Conservation (phyloP, 2,888 invertebrate genomes). For the Agelastica alni region DNA sequence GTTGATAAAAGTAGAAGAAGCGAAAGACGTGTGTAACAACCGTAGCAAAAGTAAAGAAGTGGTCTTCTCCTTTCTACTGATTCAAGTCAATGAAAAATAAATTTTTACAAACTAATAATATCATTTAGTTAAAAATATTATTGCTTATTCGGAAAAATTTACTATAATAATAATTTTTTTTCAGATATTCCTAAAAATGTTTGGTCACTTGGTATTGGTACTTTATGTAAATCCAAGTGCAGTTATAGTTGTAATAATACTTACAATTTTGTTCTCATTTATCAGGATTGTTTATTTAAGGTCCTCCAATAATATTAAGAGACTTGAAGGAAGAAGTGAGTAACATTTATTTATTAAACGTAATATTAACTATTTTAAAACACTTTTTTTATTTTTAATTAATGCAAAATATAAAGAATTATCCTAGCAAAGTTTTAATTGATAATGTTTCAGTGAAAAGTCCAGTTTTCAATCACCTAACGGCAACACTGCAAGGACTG, state of each 20-base stretch:
- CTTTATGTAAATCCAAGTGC: constrained; percentile 59
- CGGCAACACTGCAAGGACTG: constrained; percentile 75
- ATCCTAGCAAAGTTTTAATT: no score
- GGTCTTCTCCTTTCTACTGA: no score
- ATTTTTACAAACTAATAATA: no score
- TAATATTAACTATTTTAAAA: background rate
- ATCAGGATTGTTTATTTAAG: constrained; percentile 75
- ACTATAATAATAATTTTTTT: no score
- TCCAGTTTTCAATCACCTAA: constrained; percentile 80
- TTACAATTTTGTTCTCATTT: constrained; percentile 65
- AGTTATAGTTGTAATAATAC: constrained; percentile 57
- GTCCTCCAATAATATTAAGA: constrained; percentile 79
- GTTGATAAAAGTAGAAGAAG: no score
- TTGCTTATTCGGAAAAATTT: no score
- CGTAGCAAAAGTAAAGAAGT: no score
- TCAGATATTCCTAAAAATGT: constrained; percentile 58
- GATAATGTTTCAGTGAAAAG: constrained; percentile 68
- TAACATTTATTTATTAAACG: constrained; percentile 44
- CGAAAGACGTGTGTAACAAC: no score
- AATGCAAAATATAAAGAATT: no score
- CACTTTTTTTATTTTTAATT: no score
- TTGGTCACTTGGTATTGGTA: constrained; percentile 60
- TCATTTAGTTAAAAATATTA: no score
- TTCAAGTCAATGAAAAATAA: no score
- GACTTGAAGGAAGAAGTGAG: constrained; percentile 79